Evolutionary conservation across 2,113 vertebrate genomes (phyloP).

Genomic region (Formicarius rufipectus): DNA sequence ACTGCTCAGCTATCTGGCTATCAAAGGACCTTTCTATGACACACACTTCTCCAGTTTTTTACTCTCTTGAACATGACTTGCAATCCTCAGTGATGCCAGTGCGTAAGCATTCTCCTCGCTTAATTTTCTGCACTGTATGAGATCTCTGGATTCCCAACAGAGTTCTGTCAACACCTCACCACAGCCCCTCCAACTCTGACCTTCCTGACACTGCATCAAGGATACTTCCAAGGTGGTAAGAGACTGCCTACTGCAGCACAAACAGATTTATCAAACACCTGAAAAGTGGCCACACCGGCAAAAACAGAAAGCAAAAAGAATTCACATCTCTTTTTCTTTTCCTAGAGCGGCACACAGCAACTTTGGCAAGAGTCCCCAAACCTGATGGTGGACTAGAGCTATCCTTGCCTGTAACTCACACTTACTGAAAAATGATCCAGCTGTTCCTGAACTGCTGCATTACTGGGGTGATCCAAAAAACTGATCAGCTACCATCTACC

Average conservation of each 20-base stretch:
- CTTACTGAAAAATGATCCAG: neutral
- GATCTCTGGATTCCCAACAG: neutral
- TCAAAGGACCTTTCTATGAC: neutral
- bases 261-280: neutral
- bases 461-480: neutral
- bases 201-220: neutral
- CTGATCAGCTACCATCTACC: neutral
- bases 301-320: neutral
- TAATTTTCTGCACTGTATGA: neutral
- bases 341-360: neutral
- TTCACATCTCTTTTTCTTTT: neutral
- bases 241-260: neutral
- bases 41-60: neutral
- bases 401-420: neutral
- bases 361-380: neutral
- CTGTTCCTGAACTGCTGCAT: neutral
- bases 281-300: neutral
- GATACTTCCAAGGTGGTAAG: neutral
- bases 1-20: neutral
- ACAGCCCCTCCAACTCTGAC: neutral
- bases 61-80: neutral
- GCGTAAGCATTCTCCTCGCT: neutral
- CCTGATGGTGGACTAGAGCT: fast-evolving
- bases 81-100: neutral
- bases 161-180: neutral